These are phyloP conservation scores for Streptopelia turtur DNA, from an alignment of 2,797 vertebrate genomes.

Conservation along the genomic window DNA sequence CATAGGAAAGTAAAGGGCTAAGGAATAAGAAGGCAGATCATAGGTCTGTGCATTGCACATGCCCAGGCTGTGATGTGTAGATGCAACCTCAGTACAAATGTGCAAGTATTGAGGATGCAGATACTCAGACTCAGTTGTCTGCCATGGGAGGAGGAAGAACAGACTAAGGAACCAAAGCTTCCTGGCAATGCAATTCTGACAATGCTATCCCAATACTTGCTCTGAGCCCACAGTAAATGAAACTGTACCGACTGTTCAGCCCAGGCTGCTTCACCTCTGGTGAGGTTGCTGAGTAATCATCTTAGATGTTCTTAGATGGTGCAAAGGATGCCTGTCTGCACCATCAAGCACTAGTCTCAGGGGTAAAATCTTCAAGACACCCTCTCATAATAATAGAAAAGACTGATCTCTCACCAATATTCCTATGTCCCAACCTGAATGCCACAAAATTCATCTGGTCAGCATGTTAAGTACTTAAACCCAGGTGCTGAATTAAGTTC, in stretches of 20 bases:
- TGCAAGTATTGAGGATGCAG: neutral
- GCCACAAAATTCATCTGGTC: neutral
- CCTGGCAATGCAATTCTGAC: neutral
- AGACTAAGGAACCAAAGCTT: neutral
- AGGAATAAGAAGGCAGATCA: neutral
- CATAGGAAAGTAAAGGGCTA: neutral
- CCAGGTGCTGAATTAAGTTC: neutral
- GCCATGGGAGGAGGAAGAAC: neutral
- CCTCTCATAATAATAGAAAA: neutral
- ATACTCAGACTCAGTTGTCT: neutral
- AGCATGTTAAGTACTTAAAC: neutral
- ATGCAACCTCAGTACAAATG: neutral
- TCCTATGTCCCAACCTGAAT: neutral
- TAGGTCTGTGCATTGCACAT: neutral
- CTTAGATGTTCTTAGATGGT: neutral
- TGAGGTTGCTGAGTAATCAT: neutral
- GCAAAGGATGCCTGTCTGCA: neutral
- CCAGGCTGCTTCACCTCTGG: rapidly evolving
- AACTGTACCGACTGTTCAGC: neutral
- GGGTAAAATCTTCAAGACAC: rapidly evolving
- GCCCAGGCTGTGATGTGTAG: neutral
- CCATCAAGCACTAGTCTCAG: neutral
- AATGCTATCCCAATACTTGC: neutral
- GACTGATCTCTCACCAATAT: neutral
- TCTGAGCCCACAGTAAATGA: no score